These are phyloP conservation scores for Xerus rutilus DNA, from an alignment of 2,797 vertebrate genomes.

Conservation along the genomic window DNA sequence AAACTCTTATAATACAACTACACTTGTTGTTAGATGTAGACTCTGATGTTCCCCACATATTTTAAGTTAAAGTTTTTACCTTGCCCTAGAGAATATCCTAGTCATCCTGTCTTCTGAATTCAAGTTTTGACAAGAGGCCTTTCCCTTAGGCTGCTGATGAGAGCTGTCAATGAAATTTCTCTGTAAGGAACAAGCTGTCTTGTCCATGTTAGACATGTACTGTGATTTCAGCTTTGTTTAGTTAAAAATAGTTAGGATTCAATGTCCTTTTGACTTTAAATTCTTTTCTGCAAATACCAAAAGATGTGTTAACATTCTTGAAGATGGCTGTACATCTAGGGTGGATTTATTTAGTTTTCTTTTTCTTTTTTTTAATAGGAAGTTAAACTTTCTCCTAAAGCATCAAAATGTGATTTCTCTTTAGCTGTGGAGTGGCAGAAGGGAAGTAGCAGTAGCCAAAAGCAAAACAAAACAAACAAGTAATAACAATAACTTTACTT, in stretches of 20 bases:
- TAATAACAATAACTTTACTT: neutral
- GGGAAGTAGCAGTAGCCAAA: neutral
- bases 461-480: slow-evolving; percentile 37
- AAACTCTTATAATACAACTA: neutral
- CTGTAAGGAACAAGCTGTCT: slow-evolving; percentile 52
- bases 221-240: slow-evolving; percentile 46
- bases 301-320: neutral
- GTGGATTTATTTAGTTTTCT: neutral
- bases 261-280: slow-evolving; percentile 26
- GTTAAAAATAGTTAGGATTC: slow-evolving; percentile 69
- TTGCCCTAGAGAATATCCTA: neutral
- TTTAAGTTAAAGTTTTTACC: slow-evolving; percentile 52
- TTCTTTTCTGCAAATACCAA: slow-evolving; percentile 50
- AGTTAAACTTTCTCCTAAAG: slow-evolving; percentile 31
- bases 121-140: slow-evolving; percentile 64
- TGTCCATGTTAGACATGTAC: neutral
- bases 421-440: neutral
- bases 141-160: slow-evolving; percentile 56
- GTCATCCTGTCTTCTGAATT: slow-evolving; percentile 61
- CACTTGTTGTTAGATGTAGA: neutral
- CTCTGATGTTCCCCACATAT: neutral
- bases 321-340: neutral
- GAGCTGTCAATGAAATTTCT: slow-evolving; percentile 58
- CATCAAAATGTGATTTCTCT: slow-evolving; percentile 9
- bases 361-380: neutral